Evolutionary conservation across 2,113 vertebrate genomes (phyloP), one percentile per base, ranked within the genome.

Genomic region (Forbesichthys papilliferus): DNA sequence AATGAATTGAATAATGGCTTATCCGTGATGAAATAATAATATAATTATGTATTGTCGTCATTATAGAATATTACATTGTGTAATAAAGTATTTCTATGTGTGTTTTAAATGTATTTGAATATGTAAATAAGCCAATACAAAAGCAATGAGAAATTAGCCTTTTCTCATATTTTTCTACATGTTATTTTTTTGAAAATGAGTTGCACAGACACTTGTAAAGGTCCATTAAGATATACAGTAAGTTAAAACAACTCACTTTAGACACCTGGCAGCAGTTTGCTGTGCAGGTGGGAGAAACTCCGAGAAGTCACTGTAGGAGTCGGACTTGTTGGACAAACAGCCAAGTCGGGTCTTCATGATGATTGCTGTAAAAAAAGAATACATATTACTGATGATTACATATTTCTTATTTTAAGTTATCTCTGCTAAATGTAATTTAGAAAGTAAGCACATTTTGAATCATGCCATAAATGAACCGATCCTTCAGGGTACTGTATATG

Each of bases 291-390:
- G 94, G 83, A 97, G 94, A 82, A 98, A 96, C 81, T 96, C 95
- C 9, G 96, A 96, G 90, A 99, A 96, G 86, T 99, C 96, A 18
- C 93, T 96, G 88, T 94, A 96, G 47, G 96, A 99, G 88, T 99
- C 97, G 33, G 97, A 98, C 84, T 98, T 98, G 89, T 96, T 94
- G 82, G 97, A 97, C 81, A 99, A 90, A 87, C 97, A 98, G 69
- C 96, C 96, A 68, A 99, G 94, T 85, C 96, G 94, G 83, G 96
- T 98, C 91, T 98, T 96, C 95, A 98, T 98, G 83, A 93, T 94
- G 93, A 91, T 92, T 89, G 89, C 92, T 34, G 58, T 33, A 65
- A 27, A 64, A 20, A 58, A 0, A 66, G 27, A 55, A 5, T 16
- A 55, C 16, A 3, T 27, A 4, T 11, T 9, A 48, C 18, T 16